These are phyloP conservation scores for Antheraea assamensis DNA, from an alignment of 2,888 invertebrate species.

Conservation along the genomic window DNA sequence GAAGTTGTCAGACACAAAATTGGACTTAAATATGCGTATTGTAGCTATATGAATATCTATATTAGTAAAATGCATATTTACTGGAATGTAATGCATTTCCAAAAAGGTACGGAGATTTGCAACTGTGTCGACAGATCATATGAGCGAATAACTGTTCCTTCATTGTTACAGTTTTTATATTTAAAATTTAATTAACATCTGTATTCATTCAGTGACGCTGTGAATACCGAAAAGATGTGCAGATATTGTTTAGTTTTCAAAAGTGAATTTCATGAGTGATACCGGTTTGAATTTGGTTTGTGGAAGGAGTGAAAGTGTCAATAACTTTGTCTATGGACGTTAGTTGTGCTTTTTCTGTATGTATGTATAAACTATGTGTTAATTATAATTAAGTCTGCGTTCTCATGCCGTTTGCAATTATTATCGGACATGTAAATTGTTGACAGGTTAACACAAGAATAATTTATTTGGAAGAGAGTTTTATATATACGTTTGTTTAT, in stretches of 20 bases:
- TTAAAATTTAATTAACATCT: background rate
- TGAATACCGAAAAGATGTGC: background rate
- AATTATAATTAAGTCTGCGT: conserved; percentile 25
- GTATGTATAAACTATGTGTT: conserved; percentile 13
- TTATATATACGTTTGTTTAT: conserved; percentile 11
- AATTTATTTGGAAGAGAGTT: conserved; percentile 19
- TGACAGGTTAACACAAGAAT: conserved; percentile 21
- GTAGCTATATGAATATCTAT: background rate
- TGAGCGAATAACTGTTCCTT: background rate
- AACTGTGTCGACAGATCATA: background rate
- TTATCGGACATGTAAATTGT: conserved; percentile 14
- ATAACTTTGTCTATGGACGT: background rate
- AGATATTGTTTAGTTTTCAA: background rate
- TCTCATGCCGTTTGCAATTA: conserved; percentile 23
- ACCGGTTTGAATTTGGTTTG: background rate
- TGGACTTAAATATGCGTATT: too few species aligned
- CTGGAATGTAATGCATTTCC: background rate
- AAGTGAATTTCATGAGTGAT: background rate
- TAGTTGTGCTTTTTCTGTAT: background rate
- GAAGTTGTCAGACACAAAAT: background rate
- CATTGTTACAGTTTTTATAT: background rate
- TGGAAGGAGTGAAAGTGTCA: background rate
- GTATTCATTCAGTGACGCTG: background rate
- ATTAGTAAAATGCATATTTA: background rate
- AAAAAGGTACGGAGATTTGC: background rate